A percentile compares a stretch with the other conserved stretches of the same genome.
Conservation (phyloP, 2,888 invertebrate species). For the Therioaphis trifolii region DNA sequence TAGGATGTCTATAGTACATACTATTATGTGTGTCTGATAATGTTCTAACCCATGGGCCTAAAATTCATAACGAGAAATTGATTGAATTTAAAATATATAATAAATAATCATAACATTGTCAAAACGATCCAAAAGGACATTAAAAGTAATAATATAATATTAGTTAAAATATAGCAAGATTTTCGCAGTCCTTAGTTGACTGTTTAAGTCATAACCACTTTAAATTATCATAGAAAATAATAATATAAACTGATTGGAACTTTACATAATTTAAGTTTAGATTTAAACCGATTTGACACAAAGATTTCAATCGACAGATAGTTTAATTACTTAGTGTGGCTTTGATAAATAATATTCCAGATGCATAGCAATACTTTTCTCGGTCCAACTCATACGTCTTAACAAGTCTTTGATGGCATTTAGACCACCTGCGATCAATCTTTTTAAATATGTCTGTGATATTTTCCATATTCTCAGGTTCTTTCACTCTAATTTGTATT, state of each 20-base stretch:
- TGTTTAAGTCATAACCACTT: too few relatives aligned
- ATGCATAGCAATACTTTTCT: constrained; percentile 72
- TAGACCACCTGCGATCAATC: constrained; percentile 57
- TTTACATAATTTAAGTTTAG: too few relatives aligned
- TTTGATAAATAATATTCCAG: constrained; percentile 74
- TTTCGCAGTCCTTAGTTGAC: too few relatives aligned
- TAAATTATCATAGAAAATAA: too few relatives aligned
- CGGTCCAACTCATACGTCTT: constrained; percentile 67
- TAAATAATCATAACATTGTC: too few relatives aligned
- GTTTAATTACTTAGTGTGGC: constrained; percentile 72
- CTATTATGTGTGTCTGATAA: constrained; percentile 46
- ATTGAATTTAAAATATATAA: background rate
- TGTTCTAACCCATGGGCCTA: constrained; percentile 60
- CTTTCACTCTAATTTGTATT: constrained; percentile 73
- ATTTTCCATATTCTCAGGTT: constrained; percentile 72
- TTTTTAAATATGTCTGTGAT: constrained; percentile 69
- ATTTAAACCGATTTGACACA: too few relatives aligned
- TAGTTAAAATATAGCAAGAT: too few relatives aligned
- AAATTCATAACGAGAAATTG: background rate
- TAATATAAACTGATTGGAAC: too few relatives aligned
- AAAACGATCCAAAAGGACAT: too few relatives aligned
- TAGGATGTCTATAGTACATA: constrained; percentile 63
- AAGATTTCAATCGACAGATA: too few relatives aligned
- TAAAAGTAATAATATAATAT: too few relatives aligned
- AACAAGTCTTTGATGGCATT: constrained; percentile 31